Evolutionary conservation across 2,888 invertebrate species (phyloP), one percentile per base, ranked within the genome.

Genomic region (Synergus umbraculus): DNA sequence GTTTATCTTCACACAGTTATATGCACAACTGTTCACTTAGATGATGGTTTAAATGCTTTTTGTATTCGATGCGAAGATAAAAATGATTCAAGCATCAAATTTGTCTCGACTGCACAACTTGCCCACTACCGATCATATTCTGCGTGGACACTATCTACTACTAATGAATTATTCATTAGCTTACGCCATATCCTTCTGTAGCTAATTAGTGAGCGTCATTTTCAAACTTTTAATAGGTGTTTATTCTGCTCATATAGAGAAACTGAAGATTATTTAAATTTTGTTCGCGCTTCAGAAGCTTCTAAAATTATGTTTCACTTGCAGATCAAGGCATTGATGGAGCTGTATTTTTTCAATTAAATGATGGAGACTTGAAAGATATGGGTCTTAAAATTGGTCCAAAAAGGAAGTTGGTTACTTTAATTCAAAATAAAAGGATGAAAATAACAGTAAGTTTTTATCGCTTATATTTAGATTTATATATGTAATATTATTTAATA

Each of bases 41-140:
- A 82, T 37, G 66, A 44, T 44, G 66, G 13, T 12, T 60, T 83
- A n/a, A 81, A 83, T 78, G 81, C 79, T 1, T 83, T 77, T 69
- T 60, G 49, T 12, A 79, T 82, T 46, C 8, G 60, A 22, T 49
- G 22, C 69, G 77, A 49, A 15, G n/a, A 12, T 54, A 44, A 69
- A 69, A 69, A 43, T 43, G 3, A 22, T 69, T 43, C 69, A 9
- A 15, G 4, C 9, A 69, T 58, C n/a, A 18, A 58, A n/a, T 58
- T 58, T 58, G 3, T 15, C 43, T 69, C 69, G 0, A n/a, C 44
- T 22, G 43, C 15, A 15, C 7, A 44, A 43, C 58, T 58, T 58
- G 58, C n/a, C 4, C 22, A 69, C 76, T 76, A 78, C 12, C 77
- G 80, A 67, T 77, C 82, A 10, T 83, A 81, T 73, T 76, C 41